phyloP scores from a whole-genome alignment of 2,888 invertebrate species.

The Orthonychiurus folsomi region DNA sequence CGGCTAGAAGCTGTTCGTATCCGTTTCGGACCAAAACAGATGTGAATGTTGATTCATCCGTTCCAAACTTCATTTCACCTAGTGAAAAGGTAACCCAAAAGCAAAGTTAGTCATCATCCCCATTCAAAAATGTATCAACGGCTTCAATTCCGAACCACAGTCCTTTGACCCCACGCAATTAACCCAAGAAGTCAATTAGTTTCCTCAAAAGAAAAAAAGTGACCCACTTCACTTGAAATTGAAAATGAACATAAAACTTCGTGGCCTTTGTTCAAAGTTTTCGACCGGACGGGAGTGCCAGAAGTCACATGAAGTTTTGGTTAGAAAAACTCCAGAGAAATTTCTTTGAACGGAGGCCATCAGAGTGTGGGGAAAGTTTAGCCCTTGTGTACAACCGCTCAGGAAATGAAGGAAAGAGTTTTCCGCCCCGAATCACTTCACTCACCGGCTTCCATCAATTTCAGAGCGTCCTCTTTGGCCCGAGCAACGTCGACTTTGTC shows the following conservation, averaged over 20 bases:
- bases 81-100: too few species aligned
- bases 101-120: neutral
- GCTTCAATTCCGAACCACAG: neutral
- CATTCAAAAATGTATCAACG: neutral
- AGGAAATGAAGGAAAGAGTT: conserved; percentile 1
- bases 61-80: conserved; percentile 43
- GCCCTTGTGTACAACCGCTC: neutral
- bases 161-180: too few species aligned
- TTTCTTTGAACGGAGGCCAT: neutral
- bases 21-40: conserved; percentile 45
- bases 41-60: conserved; percentile 44
- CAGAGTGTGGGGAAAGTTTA: neutral
- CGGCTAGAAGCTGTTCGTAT: conserved; percentile 44
- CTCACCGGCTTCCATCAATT: conserved; percentile 38
- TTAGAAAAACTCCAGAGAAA: neutral
- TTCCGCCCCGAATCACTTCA: conserved; percentile 7
- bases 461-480: conserved; percentile 36
- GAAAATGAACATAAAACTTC: too few species aligned
- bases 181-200: neutral
- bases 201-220: neutral
- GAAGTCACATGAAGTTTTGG: too few species aligned
- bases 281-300: too few species aligned
- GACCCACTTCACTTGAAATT: too few species aligned
- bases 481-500: conserved; percentile 27
- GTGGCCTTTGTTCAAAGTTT: too few species aligned